These are phyloP conservation scores for Oncorhynchus kisutch DNA, from an alignment of 2,113 vertebrate genomes.

Conservation along the genomic window DNA sequence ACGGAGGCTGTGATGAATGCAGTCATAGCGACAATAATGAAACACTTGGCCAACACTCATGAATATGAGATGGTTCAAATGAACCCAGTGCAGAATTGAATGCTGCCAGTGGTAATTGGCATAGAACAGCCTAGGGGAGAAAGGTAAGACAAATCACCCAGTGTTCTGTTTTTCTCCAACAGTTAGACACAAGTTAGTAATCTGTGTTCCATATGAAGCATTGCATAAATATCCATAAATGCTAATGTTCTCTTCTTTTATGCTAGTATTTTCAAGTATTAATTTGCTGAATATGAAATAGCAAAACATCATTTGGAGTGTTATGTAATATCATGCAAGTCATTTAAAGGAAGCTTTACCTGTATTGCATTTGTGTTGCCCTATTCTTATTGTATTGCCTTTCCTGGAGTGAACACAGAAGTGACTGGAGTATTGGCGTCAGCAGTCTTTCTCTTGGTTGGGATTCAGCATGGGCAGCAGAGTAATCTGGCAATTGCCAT, in stretches of 20 bases:
- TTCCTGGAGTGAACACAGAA: constrained; percentile 15
- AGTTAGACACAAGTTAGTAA: too few relatives aligned
- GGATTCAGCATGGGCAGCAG: background rate
- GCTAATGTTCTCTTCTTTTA: too few relatives aligned
- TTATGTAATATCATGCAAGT: too few relatives aligned
- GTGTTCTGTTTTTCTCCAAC: too few relatives aligned
- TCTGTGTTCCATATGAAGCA: background rate
- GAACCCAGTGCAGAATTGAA: constrained; percentile 21
- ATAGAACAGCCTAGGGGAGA: constrained; percentile 10
- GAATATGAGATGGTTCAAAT: constrained; percentile 29
- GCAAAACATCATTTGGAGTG: too few relatives aligned
- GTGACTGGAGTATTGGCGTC: constrained; percentile 5
- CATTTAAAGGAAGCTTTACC: too few relatives aligned
- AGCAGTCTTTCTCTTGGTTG: constrained; percentile 12
- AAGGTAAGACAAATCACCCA: background rate
- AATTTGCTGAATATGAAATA: too few relatives aligned
- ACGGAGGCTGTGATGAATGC: constrained; percentile 13
- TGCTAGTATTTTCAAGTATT: too few relatives aligned
- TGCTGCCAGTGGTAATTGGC: constrained; percentile 33
- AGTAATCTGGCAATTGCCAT: background rate
- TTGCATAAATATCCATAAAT: background rate
- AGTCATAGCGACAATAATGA: constrained; percentile 26
- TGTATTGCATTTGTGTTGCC: background rate
- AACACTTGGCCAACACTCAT: constrained; percentile 22
- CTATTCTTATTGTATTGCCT: constrained; percentile 17